Conservation (phyloP, 2,888 invertebrate species). For the Pristionchus arcanus region DNA sequence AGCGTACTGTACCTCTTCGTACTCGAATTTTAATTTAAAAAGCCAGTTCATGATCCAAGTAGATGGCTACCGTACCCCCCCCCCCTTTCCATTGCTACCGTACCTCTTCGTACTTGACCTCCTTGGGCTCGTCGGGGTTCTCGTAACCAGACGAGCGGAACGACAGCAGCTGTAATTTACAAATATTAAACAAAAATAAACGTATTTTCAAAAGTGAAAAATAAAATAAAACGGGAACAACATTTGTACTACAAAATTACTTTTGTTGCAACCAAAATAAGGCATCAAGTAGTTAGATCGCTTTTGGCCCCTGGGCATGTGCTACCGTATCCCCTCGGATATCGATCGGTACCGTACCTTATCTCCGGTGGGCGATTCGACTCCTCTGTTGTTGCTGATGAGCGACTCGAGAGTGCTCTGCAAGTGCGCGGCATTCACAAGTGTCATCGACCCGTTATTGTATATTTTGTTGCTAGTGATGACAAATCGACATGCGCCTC, state of each 20-base stretch:
- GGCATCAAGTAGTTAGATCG: background rate
- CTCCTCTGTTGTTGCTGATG: background rate
- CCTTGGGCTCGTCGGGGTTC: constrained; percentile 54
- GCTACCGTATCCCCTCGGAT: background rate
- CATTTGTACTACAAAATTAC: background rate
- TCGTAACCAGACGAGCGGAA: constrained; percentile 55
- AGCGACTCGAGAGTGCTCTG: constrained; percentile 51
- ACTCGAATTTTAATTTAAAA: too few species aligned
- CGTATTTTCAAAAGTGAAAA: background rate
- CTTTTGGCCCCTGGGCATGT: background rate
- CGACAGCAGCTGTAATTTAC: constrained; percentile 46
- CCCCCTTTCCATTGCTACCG: background rate
- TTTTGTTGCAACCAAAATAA: background rate
- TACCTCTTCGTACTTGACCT: constrained; percentile 55
- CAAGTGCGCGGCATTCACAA: background rate
- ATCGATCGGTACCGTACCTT: constrained; percentile 16
- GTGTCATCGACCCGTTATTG: too few species aligned
- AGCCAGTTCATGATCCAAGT: too few species aligned
- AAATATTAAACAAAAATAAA: too few species aligned
- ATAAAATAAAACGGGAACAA: background rate
- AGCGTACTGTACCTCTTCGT: background rate
- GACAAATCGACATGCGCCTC: too few species aligned
- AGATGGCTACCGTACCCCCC: too few species aligned
- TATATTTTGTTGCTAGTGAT: too few species aligned
- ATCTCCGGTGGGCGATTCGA: constrained; percentile 50